These are phyloP conservation scores for Hippolais icterina DNA, from an alignment of 2,113 vertebrate species.

Conservation along the genomic window DNA sequence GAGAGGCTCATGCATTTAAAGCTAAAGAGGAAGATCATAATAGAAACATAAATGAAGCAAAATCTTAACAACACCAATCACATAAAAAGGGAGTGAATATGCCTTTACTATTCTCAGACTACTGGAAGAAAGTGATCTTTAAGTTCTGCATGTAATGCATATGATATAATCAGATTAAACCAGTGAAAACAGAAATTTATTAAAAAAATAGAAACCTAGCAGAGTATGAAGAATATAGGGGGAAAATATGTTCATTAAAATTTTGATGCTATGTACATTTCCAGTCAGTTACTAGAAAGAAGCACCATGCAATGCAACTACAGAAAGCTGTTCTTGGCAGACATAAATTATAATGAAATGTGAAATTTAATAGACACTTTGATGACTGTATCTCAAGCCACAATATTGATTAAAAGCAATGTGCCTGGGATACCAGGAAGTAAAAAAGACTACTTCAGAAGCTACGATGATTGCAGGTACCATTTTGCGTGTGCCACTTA, in stretches of 20 bases:
- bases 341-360: background rate
- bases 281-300: background rate
- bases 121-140: background rate
- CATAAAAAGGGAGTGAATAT: background rate
- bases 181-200: background rate
- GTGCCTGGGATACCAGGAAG: background rate
- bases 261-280: background rate
- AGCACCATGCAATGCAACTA: background rate
- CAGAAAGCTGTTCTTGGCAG: background rate
- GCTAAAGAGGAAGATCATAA: background rate
- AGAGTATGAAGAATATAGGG: background rate
- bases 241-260: background rate
- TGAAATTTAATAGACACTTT: background rate
- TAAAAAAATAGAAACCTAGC: background rate
- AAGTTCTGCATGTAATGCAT: background rate
- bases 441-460: background rate
- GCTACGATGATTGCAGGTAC: background rate
- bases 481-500: background rate
- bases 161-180: background rate
- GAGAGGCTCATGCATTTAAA: background rate
- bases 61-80: background rate
- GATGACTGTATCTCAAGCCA: background rate
- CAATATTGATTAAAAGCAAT: background rate
- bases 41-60: background rate
- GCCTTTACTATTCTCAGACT: background rate